Base-by-base conservation (phyloP, 2,888 invertebrate genomes). In the Eucera pruinosa region DNA sequence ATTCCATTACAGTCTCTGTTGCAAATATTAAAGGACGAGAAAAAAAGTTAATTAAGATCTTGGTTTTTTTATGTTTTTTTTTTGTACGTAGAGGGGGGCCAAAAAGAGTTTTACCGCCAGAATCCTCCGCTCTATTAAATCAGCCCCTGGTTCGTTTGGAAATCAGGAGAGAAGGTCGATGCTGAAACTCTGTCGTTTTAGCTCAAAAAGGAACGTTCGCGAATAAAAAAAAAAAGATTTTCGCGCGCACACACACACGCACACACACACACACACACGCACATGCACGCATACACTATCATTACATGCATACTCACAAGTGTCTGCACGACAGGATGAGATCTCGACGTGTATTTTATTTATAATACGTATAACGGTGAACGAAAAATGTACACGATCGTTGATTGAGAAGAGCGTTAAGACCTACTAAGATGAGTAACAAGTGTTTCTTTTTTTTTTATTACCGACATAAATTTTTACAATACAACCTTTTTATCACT, bases 401-500 rank as follows among this genome's bases (percentile, higher is more conserved):
- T 65, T 52, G 48, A 76, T 33, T 71, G 33, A n/a, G 23, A 43
- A 30, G 20, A 78, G 27, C 18, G 27, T 50, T 64, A 41, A n/a
- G 55, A 52, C 6, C 58, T 79, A 50, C 20, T 9, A 18, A 50
- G 27, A 36, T 65, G 65, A 60, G 60, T 79, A 79, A 78, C 68
- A 52, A 78, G 64, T 52, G 57, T 50, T 52, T 18, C 11, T 30
- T 64, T 52, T 18, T 13, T 30, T 64, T 64, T 65, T 65, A 60
- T 68, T 73, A 41, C 45, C 60, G 68, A 72, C 48, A 54, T 65
- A 61, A 67, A 45, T 65, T 43, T 25, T 71, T 60, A 36, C n/a
- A n/a, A n/a, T 36, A 72, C 72, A 77, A 72, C 33, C 60, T 36
- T 60, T 60, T 68, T 33, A 71, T 60, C 64, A 41, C 39, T 36